These are phyloP conservation scores for Okamejei kenojei DNA, from an alignment of 2,797 vertebrate species.

Conservation along the genomic window DNA sequence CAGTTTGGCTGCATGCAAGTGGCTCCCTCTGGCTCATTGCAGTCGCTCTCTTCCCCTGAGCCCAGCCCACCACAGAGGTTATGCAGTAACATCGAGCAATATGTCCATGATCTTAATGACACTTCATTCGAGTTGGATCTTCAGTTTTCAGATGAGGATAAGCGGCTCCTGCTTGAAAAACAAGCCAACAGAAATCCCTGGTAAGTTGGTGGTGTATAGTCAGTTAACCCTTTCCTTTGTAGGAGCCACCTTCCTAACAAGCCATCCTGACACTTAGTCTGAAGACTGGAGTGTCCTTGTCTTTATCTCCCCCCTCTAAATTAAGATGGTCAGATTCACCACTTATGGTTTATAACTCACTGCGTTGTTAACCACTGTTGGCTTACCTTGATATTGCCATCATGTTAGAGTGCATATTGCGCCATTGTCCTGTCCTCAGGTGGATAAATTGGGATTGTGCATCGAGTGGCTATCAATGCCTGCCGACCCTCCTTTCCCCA, in stretches of 20 bases:
- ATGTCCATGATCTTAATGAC: slow-evolving; percentile 93
- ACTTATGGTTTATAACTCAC: background rate
- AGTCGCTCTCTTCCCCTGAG: slow-evolving; percentile 70
- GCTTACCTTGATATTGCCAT: background rate
- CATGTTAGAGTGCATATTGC: background rate
- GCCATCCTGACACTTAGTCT: background rate
- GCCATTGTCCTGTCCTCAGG: background rate
- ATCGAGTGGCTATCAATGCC: background rate
- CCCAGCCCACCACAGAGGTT: slow-evolving; percentile 64
- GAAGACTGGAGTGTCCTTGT: background rate
- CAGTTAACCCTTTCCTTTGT: background rate
- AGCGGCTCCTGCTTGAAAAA: slow-evolving; percentile 85
- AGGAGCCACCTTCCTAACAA: background rate
- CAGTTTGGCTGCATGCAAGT: slow-evolving; percentile 98
- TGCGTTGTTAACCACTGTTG: background rate
- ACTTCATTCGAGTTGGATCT: slow-evolving; percentile 96
- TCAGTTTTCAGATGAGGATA: slow-evolving; percentile 91
- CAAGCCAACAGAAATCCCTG: slow-evolving; percentile 89
- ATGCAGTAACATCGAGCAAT: slow-evolving; percentile 95
- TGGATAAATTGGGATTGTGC: background rate
- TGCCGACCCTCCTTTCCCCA: background rate
- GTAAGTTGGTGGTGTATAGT: slow-evolving; percentile 55
- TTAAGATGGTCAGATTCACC: background rate
- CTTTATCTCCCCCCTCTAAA: background rate
- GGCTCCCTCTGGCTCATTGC: slow-evolving; percentile 78